Conservation (phyloP, 1,140 invertebrate species). For the Mactra quadrangularis region DNA sequence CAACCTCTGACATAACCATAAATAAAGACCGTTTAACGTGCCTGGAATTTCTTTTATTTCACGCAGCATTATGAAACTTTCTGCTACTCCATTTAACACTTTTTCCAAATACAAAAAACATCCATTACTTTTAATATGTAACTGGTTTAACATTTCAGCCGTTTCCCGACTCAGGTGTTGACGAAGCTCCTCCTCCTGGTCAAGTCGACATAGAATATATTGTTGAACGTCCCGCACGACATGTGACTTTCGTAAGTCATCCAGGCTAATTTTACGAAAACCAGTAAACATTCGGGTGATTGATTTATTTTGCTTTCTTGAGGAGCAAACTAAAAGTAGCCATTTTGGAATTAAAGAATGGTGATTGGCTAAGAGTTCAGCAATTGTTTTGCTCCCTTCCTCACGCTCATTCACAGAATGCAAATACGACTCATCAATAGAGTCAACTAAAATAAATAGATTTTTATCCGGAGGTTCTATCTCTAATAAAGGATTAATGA, state of each 20-base stretch:
- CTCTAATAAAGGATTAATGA: conserved; percentile 91
- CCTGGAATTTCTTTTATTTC: conserved; percentile 95
- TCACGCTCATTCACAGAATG: conserved; percentile 73
- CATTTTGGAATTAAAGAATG: conserved; percentile 97
- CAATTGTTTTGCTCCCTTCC: conserved; percentile 88
- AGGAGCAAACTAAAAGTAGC: conserved; percentile 95
- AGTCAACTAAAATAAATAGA: conserved; percentile 94
- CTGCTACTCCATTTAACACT: conserved; percentile 93
- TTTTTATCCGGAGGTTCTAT: conserved; percentile 91
- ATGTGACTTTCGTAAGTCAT: conserved; percentile 94
- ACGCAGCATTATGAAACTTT: conserved; percentile 95
- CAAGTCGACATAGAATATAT: conserved; percentile 95
- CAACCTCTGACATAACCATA: conserved; percentile 96
- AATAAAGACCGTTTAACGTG: conserved; percentile 96
- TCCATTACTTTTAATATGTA: conserved; percentile 98
- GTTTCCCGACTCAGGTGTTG: conserved; percentile 93
- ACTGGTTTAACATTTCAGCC: conserved; percentile 96
- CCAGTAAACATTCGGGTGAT: conserved; percentile 96
- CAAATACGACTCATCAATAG: conserved; percentile 91
- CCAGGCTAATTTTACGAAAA: conserved; percentile 94
- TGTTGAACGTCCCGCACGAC: conserved; percentile 94
- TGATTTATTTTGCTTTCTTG: conserved; percentile 90
- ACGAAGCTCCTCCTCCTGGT: conserved; percentile 87
- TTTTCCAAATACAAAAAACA: conserved; percentile 96
- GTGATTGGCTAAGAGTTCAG: conserved; percentile 93